A percentile compares a stretch with the other conserved stretches of the same genome.
These are phyloP conservation scores for Acanthoscelides obtectus DNA, from an alignment of 2,888 invertebrate genomes.

Conservation along the genomic window DNA sequence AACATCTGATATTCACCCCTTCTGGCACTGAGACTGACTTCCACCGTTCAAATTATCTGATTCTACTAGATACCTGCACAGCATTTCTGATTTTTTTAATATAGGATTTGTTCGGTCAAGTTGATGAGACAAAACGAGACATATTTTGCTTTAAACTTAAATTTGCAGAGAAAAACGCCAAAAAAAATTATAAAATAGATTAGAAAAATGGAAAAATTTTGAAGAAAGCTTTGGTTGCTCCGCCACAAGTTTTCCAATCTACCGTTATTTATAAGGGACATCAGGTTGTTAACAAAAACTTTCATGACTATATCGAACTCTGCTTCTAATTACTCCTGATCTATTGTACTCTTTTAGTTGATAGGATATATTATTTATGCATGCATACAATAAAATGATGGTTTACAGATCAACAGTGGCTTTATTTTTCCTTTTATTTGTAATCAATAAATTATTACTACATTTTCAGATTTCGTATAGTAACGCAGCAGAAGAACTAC, in stretches of 20 bases:
- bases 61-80: neutral
- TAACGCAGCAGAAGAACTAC: too few relatives aligned
- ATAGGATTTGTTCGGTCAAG: neutral
- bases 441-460: too few relatives aligned
- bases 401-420: neutral
- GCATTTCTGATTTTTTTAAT: neutral
- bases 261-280: neutral
- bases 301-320: neutral
- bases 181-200: neutral
- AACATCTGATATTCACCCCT: neutral
- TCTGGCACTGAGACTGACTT: neutral
- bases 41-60: neutral
- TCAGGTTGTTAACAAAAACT: neutral
- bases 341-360: neutral
- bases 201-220: slow-evolving; percentile 4
- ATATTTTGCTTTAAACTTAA: neutral
- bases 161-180: slow-evolving; percentile 5
- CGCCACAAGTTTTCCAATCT: slow-evolving; percentile 7
- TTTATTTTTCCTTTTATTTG: too few relatives aligned
- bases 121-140: neutral
- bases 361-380: neutral
- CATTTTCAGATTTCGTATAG: too few relatives aligned
- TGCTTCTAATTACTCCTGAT: neutral
- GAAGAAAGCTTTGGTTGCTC: slow-evolving; percentile 8
- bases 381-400: neutral